A percentile compares a stretch with the other conserved stretches of the same genome.
Evolutionary conservation across 2,888 invertebrate species (phyloP).

Genomic region (Xestia c-nigrum): DNA sequence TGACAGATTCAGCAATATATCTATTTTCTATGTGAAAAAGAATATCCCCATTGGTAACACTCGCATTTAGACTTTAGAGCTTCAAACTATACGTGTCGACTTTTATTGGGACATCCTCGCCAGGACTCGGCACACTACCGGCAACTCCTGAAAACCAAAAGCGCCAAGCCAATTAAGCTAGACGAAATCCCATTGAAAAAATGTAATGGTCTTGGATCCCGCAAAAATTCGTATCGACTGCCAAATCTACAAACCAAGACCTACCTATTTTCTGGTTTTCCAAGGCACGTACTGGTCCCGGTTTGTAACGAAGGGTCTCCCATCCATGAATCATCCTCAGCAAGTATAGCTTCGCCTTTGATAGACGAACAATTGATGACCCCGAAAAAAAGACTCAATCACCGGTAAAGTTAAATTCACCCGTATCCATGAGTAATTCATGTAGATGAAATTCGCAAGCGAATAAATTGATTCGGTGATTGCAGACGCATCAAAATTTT

Average conservation of each 20-base stretch:
- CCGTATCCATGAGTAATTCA: slow-evolving; percentile 31
- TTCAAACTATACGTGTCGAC: no score
- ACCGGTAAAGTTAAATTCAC: slow-evolving; percentile 11
- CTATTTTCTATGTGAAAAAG: not conserved
- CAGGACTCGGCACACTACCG: no score
- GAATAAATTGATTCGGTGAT: slow-evolving; percentile 42
- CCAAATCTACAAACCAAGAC: not conserved
- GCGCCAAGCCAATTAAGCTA: no score
- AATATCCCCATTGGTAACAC: not conserved
- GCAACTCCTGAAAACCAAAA: no score
- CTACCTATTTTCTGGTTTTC: not conserved
- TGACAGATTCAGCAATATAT: not conserved
- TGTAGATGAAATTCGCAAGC: slow-evolving; percentile 38
- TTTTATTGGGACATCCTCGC: no score
- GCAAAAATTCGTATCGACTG: not conserved
- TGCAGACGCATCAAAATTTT: slow-evolving; percentile 34
- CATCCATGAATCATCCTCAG: not conserved
- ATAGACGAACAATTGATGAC: not conserved
- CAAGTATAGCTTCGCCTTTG: not conserved
- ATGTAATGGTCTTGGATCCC: not conserved
- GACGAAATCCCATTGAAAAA: no score
- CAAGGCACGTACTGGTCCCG: no score
- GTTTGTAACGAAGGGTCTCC: not conserved
- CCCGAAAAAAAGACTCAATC: not conserved
- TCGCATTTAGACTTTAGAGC: not conserved